Base-by-base conservation (phyloP, 2,113 vertebrate species). In the Acanthisitta chloris region DNA sequence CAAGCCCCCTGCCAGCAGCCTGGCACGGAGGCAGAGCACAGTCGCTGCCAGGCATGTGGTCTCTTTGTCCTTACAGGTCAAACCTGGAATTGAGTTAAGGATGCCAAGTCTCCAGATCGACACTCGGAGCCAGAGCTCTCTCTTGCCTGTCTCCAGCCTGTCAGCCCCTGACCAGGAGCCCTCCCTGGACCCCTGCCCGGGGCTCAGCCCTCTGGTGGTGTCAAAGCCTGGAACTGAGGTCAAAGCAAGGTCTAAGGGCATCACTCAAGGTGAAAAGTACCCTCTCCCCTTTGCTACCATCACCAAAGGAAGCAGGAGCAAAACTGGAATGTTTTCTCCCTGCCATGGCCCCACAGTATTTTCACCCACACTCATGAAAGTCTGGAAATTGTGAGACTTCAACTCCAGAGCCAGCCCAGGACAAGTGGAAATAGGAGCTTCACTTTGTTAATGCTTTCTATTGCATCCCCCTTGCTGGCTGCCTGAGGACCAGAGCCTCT, bases 41-140 rank as follows among this genome's bases (percentile, higher is more conserved):
- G 92, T 84, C 36, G 3, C 80, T 92, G 95, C 66, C 80, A 87
- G 73, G 86, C 86, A 82, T 85, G 95, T 8, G 77, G 52, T 81
- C 52, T 72, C 79, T 66, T 94, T 82, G 96, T 94, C 96, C 96
- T 94, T 72, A 40, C 54, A 92, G 94, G 94, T 95, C 95, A 96
- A 91, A 96, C 91, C 91, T 95, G 94, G 90, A 88, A 16, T 1
- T 0, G 21, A 82, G 67, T 31, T 69, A 51, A 66, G 82, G 58
- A 93, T 89, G 91, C 86, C 94, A 94, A 89, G 59, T 25, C 80
- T 74, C 55, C 70, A 92, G 78, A 70, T 17, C 90, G 31, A 3
- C 19, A 1, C 58, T 49, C 9, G 7, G 77, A 92, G 72, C 4
- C 81, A n/a, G 43, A 91, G 43, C 65, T 94, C 84, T 36, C 77